Conservation (phyloP, 2,797 vertebrate species). For the Peromyscus attwateri region DNA sequence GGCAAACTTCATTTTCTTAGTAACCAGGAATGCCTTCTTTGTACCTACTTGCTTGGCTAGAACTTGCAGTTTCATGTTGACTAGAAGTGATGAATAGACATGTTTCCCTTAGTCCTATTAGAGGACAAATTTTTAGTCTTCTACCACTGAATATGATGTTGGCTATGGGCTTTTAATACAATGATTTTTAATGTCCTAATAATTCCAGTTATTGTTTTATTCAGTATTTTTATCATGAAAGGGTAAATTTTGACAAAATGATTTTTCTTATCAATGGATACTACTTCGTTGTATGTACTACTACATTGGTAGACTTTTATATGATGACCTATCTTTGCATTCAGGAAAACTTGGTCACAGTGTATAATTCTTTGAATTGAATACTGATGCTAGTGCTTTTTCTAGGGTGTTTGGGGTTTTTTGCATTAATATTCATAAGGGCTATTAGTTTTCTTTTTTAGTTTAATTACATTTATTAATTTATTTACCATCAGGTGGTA, state of each 20-base stretch:
- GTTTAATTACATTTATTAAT: neutral
- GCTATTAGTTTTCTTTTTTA: neutral
- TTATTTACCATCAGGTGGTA: neutral
- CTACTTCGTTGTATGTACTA: neutral
- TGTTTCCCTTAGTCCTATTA: neutral
- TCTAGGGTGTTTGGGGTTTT: neutral
- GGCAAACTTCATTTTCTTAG: neutral
- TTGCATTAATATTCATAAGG: neutral
- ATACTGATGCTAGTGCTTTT: neutral
- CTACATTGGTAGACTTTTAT: neutral
- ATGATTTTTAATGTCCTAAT: neutral
- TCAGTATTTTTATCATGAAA: neutral
- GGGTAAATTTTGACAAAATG: neutral
- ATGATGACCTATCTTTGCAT: neutral
- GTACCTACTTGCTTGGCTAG: neutral
- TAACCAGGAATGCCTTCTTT: neutral
- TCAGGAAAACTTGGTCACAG: neutral
- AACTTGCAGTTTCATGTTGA: neutral
- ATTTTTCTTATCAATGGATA: neutral
- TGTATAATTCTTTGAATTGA: neutral
- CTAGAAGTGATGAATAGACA: neutral
- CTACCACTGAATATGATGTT: neutral
- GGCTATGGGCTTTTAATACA: neutral
- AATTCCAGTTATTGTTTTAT: neutral
- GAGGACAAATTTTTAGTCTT: neutral